A percentile compares a stretch with the other conserved stretches of the same genome.
These are phyloP conservation scores for Drosophila ezoana DNA, from an alignment of 2,888 invertebrate species.

Conservation along the genomic window DNA sequence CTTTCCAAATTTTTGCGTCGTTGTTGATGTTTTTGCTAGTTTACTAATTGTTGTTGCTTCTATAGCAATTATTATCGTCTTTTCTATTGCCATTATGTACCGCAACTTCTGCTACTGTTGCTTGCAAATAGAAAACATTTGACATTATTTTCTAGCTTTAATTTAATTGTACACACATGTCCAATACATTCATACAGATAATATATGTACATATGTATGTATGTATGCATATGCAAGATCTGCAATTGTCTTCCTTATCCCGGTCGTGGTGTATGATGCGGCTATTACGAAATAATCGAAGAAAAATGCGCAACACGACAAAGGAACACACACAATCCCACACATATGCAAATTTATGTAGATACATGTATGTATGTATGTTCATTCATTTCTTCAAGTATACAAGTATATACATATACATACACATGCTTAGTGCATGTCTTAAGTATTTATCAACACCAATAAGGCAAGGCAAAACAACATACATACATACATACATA, in stretches of 20 bases:
- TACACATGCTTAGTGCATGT: background rate
- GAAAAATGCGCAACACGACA: constrained; percentile 47
- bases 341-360: background rate
- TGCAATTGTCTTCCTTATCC: constrained; percentile 32
- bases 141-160: constrained; percentile 30
- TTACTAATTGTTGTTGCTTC: constrained; percentile 34
- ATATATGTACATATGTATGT: background rate
- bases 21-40: constrained; percentile 23
- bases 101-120: constrained; percentile 27
- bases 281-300: constrained; percentile 77
- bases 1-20: constrained; percentile 73
- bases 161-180: constrained; percentile 5
- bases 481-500: too few species aligned
- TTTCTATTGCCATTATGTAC: constrained; percentile 18
- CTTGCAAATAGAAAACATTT: constrained; percentile 65
- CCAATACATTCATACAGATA: background rate
- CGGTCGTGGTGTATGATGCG: constrained; percentile 57
- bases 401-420: constrained; percentile 3
- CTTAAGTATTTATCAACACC: constrained; percentile 21
- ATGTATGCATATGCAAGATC: background rate
- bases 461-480: constrained; percentile 39
- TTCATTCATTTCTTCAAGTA: constrained; percentile 2
- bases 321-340: constrained; percentile 17
- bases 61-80: constrained; percentile 33
- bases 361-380: too few species aligned